These are phyloP conservation scores for Paraescarpia echinospica DNA, from an alignment of 1,140 invertebrate species.

Conservation along the genomic window DNA sequence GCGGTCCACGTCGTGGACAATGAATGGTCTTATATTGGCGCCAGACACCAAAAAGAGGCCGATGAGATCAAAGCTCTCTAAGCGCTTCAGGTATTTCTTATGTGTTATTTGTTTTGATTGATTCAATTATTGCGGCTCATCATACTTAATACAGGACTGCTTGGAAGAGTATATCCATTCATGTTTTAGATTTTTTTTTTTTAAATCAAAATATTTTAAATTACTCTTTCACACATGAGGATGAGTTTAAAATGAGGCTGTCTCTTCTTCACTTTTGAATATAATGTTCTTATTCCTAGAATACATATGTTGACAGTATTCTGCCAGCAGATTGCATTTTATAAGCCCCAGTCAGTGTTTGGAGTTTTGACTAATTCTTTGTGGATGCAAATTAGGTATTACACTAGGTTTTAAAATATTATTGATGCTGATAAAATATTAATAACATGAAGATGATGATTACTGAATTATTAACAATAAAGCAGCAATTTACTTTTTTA, in stretches of 20 bases:
- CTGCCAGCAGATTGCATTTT: too few relatives aligned
- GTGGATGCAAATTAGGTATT: neutral
- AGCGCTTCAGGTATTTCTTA: conserved; percentile 48
- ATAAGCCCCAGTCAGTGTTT: too few relatives aligned
- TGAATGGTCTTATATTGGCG: conserved; percentile 50
- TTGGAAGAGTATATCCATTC: too few relatives aligned
- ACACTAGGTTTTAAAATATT: neutral
- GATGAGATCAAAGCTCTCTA: conserved; percentile 46
- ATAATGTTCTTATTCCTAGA: too few relatives aligned
- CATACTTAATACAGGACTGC: neutral
- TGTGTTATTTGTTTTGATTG: neutral
- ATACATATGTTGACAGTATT: too few relatives aligned
- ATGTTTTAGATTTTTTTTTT: too few relatives aligned
- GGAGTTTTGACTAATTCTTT: too few relatives aligned
- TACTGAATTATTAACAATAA: neutral
- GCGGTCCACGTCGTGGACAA: conserved; percentile 49
- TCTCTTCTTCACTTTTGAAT: too few relatives aligned
- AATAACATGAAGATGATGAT: neutral
- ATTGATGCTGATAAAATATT: neutral
- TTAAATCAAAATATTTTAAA: too few relatives aligned
- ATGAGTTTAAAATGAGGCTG: too few relatives aligned
- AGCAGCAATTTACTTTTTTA: neutral
- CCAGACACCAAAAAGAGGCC: conserved; percentile 43
- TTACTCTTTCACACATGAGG: too few relatives aligned
- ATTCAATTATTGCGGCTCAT: neutral